Evolutionary conservation across 2,113 vertebrate genomes (phyloP), one percentile per base, ranked within the genome.

Genomic region (Burhinus bistriatus): DNA sequence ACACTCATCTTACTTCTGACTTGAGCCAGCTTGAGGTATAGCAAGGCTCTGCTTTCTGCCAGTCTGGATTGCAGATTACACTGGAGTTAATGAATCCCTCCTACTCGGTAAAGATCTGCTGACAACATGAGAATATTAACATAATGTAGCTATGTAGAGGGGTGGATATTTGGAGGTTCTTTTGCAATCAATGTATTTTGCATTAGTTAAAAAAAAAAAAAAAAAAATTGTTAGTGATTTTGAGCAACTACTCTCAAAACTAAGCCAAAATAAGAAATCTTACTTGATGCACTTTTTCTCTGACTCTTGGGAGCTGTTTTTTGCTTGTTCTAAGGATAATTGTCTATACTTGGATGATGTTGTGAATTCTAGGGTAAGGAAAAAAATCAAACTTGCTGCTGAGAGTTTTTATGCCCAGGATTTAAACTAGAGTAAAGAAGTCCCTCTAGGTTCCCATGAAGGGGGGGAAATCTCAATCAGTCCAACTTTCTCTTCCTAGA

Each of bases 1-100:
- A 76, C 27, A 9, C 90, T 92, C 58, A n/a, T 82, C 42, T 94
- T 52, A 34, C 44, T 84, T 64, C 47, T 88, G 78, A 82, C 65
- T 83, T 58, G 64, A 97, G 72, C 79, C 90, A 94, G 54, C 82
- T 93, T 87, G 90, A 91, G 75, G 51, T 76, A 27, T 3, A 26
- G n/a, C 70, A 64, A 84, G 34, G 25, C 73, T 59, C 64, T 88
- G 86, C 80, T 94, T 87, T 92, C 84, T 93, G 78, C 76, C 87
- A 64, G 76, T 55, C 95, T 90, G 81, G 84, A 82, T 66, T 95
- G 91, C 83, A 92, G 73, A 96, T 94, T 90, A 87, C 78, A 34
- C 69, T 77, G 64, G 83, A 82, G 93, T 76, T 97, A 97, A 95
- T 94, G 75, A 95, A 90, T 93, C 92, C 79, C 93, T 96, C 94